A percentile compares a stretch with the other conserved stretches of the same genome.
phyloP scores from a whole-genome alignment of 2,888 invertebrate species.

The Cheilosia vernalis region DNA sequence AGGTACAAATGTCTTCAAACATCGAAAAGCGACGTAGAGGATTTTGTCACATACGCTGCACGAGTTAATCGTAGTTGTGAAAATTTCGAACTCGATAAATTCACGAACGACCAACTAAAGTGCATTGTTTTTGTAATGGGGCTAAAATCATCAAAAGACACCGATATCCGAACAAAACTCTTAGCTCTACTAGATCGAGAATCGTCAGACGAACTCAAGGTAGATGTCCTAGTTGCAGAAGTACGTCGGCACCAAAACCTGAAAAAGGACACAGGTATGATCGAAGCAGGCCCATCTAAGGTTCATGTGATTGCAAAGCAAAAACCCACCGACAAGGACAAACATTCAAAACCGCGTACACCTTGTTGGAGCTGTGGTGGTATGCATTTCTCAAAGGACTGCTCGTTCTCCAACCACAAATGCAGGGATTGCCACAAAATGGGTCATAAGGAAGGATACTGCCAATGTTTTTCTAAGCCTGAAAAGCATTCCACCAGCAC shows the following conservation, averaged over 20 bases:
- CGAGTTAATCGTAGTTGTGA: no score
- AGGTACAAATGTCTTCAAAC: no score
- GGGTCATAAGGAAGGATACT: constrained; percentile 61
- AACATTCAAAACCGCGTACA: no score
- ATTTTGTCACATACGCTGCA: no score
- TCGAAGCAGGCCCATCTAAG: no score
- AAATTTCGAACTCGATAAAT: background rate
- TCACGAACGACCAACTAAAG: constrained; percentile 19
- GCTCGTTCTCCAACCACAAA: constrained; percentile 3
- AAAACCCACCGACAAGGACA: no score
- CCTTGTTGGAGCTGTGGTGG: constrained; percentile 65
- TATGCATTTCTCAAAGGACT: constrained; percentile 59
- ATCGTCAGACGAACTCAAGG: background rate
- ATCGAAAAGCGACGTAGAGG: no score
- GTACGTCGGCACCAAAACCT: no score
- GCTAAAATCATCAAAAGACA: constrained; percentile 4
- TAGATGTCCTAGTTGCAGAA: background rate
- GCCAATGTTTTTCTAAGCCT: background rate
- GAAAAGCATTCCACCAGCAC: background rate
- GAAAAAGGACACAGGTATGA: no score
- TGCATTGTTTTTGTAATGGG: constrained; percentile 34
- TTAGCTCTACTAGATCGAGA: background rate
- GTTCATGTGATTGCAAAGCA: no score
- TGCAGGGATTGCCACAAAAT: constrained; percentile 34
- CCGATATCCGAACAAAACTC: constrained; percentile 1